A percentile compares a stretch with the other conserved stretches of the same genome.
phyloP scores from a whole-genome alignment of 2,113 vertebrate species.

The Sinocyclocheilus anshuiensis region DNA sequence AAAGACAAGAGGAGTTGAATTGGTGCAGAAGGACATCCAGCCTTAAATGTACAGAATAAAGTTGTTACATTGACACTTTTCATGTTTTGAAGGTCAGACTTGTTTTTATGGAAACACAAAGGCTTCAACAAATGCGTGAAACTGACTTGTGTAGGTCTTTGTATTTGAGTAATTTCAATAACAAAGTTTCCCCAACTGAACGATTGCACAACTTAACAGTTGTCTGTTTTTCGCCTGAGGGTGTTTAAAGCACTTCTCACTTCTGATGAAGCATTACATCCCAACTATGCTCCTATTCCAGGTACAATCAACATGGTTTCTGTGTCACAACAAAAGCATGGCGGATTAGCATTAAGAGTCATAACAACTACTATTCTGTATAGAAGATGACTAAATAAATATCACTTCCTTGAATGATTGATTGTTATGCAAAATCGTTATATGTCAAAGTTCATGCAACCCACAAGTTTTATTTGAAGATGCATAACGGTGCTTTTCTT shows the following conservation, averaged over 20 bases:
- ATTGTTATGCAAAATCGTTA: neutral
- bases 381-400: neutral
- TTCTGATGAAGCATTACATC: neutral
- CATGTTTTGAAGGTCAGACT: neutral
- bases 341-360: neutral
- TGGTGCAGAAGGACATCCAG: constrained; percentile 44
- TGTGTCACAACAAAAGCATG: neutral
- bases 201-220: constrained; percentile 23
- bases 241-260: constrained; percentile 21
- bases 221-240: neutral
- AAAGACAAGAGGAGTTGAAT: constrained; percentile 40
- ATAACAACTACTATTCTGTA: neutral
- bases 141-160: neutral
- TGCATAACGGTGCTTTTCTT: neutral
- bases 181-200: neutral
- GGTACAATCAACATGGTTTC: neutral
- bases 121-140: neutral
- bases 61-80: neutral
- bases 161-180: neutral
- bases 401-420: too few relatives aligned
- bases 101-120: neutral
- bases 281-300: neutral
- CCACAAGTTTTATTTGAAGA: neutral
- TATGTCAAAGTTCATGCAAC: neutral
- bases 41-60: neutral